phyloP scores from a whole-genome alignment of 2,888 invertebrate species.

The Hirtodrosophila confusa region DNA sequence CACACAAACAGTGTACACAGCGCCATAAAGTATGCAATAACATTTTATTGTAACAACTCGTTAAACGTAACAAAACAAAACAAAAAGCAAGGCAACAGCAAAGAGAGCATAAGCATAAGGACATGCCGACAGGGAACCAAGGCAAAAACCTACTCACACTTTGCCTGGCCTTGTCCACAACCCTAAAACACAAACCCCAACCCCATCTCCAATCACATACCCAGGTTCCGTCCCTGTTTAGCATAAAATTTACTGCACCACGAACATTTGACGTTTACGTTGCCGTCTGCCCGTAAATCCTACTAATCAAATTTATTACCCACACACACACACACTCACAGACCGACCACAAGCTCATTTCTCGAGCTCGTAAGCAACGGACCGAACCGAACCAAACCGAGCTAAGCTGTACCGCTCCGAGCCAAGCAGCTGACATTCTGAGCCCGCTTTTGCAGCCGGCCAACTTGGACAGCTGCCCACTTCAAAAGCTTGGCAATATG shows the following conservation, averaged over 20 bases:
- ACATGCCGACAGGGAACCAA: slow-evolving; percentile 18
- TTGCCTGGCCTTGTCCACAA: background rate
- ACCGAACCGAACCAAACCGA: background rate
- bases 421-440: slow-evolving; percentile 14
- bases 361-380: slow-evolving; percentile 7
- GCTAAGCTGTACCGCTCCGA: slow-evolving; percentile 11
- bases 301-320: slow-evolving; percentile 79
- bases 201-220: slow-evolving; percentile 2
- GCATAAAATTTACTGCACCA: slow-evolving; percentile 78
- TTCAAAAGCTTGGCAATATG: slow-evolving; percentile 73
- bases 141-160: slow-evolving; percentile 32
- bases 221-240: slow-evolving; percentile 50
- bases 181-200: slow-evolving; percentile 6
- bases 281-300: slow-evolving; percentile 73
- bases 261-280: slow-evolving; percentile 73
- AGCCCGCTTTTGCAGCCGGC: slow-evolving; percentile 19
- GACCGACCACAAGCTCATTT: slow-evolving; percentile 44
- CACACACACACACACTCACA: slow-evolving; percentile 33
- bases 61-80: slow-evolving; percentile 62
- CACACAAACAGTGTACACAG: slow-evolving; percentile 16
- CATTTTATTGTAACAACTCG: slow-evolving; percentile 78
- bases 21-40: slow-evolving; percentile 74
- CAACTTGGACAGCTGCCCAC: slow-evolving; percentile 46
- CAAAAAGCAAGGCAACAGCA: slow-evolving; percentile 10
- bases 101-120: slow-evolving; percentile 15